Evolutionary conservation across 1,140 invertebrate genomes (phyloP).

Genomic region (Pteromalus puparum): DNA sequence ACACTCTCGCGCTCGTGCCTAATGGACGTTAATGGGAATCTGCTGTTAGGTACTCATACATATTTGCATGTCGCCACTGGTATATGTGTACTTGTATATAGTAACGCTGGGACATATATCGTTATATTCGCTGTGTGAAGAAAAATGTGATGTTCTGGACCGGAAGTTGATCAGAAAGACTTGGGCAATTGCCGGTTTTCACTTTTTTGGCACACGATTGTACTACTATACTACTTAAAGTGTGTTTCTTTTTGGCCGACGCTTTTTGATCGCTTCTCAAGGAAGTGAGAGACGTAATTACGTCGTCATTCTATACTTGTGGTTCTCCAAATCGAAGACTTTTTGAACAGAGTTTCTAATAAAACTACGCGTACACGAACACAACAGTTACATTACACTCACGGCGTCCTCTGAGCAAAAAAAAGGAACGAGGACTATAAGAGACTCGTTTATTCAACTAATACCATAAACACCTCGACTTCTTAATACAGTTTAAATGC

Average conservation of each 20-base stretch:
- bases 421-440: not conserved
- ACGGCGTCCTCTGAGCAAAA: not conserved
- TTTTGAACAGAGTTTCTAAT: no score
- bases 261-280: not conserved
- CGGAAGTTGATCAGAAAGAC: not conserved
- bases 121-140: not conserved
- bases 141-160: not conserved
- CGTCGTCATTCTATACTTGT: no score
- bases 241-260: no score
- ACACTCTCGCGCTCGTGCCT: not conserved
- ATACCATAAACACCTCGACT: not conserved
- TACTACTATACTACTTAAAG: not conserved
- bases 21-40: slow-evolving; percentile 42
- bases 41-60: not conserved
- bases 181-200: slow-evolving; percentile 30
- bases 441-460: not conserved
- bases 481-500: not conserved
- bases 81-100: not conserved
- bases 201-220: slow-evolving; percentile 13
- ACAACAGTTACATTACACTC: not conserved
- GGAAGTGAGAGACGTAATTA: not conserved
- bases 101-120: no score
- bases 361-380: not conserved
- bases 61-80: not conserved
- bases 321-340: no score